Conservation (phyloP, 2,888 invertebrate species). For the Shargacucullia verbasci region DNA sequence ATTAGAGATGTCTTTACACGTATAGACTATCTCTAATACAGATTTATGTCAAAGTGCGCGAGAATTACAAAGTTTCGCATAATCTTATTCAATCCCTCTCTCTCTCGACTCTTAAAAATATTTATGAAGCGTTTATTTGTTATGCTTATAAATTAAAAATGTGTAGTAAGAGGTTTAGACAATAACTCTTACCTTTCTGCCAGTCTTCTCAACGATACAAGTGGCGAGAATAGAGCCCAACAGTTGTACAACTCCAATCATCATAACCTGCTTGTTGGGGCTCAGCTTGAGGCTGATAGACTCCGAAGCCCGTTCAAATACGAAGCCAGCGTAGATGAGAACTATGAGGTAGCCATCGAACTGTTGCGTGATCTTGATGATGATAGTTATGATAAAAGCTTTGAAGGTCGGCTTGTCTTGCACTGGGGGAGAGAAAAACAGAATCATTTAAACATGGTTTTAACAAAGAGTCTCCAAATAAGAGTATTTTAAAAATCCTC, state of each 20-base stretch:
- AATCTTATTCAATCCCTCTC: too few relatives aligned
- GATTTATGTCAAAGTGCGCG: too few relatives aligned
- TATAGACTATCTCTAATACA: too few relatives aligned
- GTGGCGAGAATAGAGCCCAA: slow-evolving; percentile 80
- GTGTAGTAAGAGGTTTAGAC: too few relatives aligned
- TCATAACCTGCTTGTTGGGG: slow-evolving; percentile 83
- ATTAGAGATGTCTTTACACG: too few relatives aligned
- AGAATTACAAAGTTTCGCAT: too few relatives aligned
- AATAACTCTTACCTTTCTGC: slow-evolving; percentile 73
- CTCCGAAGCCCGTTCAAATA: slow-evolving; percentile 79
- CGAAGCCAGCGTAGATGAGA: slow-evolving; percentile 81
- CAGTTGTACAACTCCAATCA: slow-evolving; percentile 80
- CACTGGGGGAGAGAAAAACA: slow-evolving; percentile 75
- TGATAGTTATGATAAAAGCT: slow-evolving; percentile 82
- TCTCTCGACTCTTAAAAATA: too few relatives aligned
- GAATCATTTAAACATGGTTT: too few relatives aligned
- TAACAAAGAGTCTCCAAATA: too few relatives aligned
- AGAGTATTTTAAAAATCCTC: too few relatives aligned
- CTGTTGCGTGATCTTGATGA: slow-evolving; percentile 84
- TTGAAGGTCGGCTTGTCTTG: slow-evolving; percentile 79
- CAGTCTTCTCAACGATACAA: slow-evolving; percentile 82
- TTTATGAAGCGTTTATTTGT: too few relatives aligned
- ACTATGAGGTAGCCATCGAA: slow-evolving; percentile 85
- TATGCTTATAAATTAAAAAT: too few relatives aligned
- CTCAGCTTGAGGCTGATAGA: slow-evolving; percentile 74